These are phyloP conservation scores for Sinocyclocheilus rhinocerous DNA, from an alignment of 2,113 vertebrate genomes.

Conservation along the genomic window DNA sequence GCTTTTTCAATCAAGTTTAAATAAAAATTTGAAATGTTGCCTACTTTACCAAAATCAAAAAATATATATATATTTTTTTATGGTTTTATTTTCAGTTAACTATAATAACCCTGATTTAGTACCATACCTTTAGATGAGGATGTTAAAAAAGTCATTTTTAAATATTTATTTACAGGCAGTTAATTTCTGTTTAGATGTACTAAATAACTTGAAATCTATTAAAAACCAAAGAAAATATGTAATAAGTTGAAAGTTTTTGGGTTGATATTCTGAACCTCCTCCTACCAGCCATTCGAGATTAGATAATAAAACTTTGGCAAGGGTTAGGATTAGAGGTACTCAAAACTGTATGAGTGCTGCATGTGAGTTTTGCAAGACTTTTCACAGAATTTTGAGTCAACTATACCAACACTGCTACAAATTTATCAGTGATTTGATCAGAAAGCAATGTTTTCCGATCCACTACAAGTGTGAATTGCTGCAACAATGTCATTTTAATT, in stretches of 20 bases:
- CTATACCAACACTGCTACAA: not conserved
- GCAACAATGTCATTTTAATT: not conserved
- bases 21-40: not conserved
- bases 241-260: not conserved
- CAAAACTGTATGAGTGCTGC: not conserved
- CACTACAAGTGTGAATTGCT: not conserved
- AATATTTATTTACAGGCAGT: not conserved
- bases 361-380: not conserved
- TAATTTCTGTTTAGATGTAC: not conserved
- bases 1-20: not conserved
- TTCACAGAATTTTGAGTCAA: not conserved
- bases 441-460: not conserved
- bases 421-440: not conserved
- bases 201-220: not conserved
- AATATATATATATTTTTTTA: too few relatives aligned
- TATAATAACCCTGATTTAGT: not conserved
- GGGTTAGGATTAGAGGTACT: not conserved
- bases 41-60: not conserved
- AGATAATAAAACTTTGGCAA: not conserved
- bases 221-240: not conserved
- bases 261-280: not conserved
- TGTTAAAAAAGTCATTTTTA: not conserved
- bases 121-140: not conserved
- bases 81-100: too few relatives aligned
- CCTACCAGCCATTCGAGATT: not conserved